A percentile compares a stretch with the other conserved stretches of the same genome.
Evolutionary conservation across 1,140 invertebrate genomes (phyloP).

Genomic region (Rhyacophila brunnea): DNA sequence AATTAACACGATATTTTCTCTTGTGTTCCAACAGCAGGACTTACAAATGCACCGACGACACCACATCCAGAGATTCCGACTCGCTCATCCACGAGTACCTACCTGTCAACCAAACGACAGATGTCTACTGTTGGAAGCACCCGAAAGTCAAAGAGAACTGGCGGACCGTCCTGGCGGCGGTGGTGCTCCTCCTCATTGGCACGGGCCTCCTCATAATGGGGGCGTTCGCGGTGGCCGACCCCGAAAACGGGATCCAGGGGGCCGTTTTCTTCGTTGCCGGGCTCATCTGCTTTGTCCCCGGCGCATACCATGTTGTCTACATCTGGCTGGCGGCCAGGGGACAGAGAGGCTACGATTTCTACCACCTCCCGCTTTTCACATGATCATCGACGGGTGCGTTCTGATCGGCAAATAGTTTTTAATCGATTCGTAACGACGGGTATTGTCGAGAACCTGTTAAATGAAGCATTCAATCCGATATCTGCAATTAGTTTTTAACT

Average conservation of each 20-base stretch:
- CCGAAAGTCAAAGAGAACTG: slow-evolving; percentile 83
- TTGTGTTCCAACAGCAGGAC: slow-evolving; percentile 48
- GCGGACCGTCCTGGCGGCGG: slow-evolving; percentile 78
- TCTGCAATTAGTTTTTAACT: too few species aligned
- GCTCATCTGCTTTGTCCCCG: slow-evolving; percentile 78
- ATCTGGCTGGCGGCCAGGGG: slow-evolving; percentile 81
- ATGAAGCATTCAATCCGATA: too few species aligned
- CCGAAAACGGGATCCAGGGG: slow-evolving; percentile 70
- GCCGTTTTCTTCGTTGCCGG: slow-evolving; percentile 79
- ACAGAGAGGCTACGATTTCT: slow-evolving; percentile 77
- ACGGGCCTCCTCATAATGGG: slow-evolving; percentile 73
- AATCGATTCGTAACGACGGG: not conserved
- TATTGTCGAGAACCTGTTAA: too few species aligned
- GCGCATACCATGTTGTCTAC: slow-evolving; percentile 80
- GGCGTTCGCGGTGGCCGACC: slow-evolving; percentile 67
- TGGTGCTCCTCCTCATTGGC: slow-evolving; percentile 72
- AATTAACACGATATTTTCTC: too few species aligned
- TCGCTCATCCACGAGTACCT: slow-evolving; percentile 76
- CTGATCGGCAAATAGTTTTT: not conserved
- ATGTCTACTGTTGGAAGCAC: slow-evolving; percentile 73
- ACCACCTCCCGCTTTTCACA: slow-evolving; percentile 78
- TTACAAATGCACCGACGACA: slow-evolving; percentile 66
- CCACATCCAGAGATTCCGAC: slow-evolving; percentile 74
- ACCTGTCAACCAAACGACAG: slow-evolving; percentile 58
- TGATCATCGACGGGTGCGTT: slow-evolving; percentile 37